These are phyloP conservation scores for Trissonchulus sp. DNA, from an alignment of 2,888 invertebrate species.

Conservation along the genomic window DNA sequence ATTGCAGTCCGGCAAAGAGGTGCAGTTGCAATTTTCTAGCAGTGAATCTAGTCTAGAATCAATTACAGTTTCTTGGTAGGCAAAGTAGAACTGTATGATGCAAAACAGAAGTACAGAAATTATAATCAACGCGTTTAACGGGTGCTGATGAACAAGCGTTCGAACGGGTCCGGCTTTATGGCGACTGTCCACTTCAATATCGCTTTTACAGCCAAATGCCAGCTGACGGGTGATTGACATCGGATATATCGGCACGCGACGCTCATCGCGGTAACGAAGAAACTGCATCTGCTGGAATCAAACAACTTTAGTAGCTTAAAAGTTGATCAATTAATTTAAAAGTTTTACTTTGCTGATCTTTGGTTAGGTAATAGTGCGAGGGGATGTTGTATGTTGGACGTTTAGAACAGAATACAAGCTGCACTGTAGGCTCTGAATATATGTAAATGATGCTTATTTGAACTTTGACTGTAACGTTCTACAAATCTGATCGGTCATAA, in stretches of 20 bases:
- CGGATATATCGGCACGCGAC: not conserved
- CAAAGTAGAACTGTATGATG: not conserved
- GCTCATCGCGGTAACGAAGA: too few species aligned
- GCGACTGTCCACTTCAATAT: not conserved
- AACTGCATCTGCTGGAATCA: too few species aligned
- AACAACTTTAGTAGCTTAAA: too few species aligned
- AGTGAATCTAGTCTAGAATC: not conserved
- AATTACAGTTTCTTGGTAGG: not conserved
- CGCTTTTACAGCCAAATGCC: not conserved
- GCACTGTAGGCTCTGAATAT: too few species aligned
- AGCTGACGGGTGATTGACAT: not conserved
- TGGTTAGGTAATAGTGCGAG: too few species aligned
- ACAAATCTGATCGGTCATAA: too few species aligned
- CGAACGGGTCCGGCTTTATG: not conserved
- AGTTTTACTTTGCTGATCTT: too few species aligned
- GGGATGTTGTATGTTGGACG: too few species aligned
- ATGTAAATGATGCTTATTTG: too few species aligned
- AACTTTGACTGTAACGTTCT: too few species aligned
- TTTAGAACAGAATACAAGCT: too few species aligned
- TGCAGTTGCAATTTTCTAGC: not conserved
- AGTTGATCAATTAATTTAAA: too few species aligned
- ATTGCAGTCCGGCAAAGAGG: not conserved
- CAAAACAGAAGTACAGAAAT: not conserved
- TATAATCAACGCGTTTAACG: not conserved
- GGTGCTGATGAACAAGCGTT: not conserved